phyloP scores from a whole-genome alignment of 2,888 invertebrate genomes.

The Diarsia brunnea region DNA sequence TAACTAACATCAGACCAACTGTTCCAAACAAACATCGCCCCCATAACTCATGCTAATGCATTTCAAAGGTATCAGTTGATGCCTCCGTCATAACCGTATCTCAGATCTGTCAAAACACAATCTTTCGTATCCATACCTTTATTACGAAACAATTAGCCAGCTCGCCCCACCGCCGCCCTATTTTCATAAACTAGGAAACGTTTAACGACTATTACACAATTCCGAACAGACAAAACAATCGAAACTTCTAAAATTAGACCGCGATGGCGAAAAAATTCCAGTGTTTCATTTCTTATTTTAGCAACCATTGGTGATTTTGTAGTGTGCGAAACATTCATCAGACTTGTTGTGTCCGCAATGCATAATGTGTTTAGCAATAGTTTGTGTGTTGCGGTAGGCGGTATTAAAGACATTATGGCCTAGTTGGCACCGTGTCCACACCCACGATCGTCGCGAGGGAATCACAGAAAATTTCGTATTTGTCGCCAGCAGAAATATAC shows the following conservation, averaged over 20 bases:
- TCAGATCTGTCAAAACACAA: conserved; percentile 60
- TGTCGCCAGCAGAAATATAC: conserved; percentile 69
- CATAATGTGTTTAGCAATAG: conserved; percentile 52
- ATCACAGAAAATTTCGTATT: conserved; percentile 82
- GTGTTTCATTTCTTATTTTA: conserved; percentile 47
- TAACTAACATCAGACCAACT: conserved; percentile 42
- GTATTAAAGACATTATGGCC: conserved; percentile 84
- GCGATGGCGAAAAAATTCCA: conserved; percentile 72
- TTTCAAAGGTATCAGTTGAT: conserved; percentile 51
- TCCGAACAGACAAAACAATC: conserved; percentile 87
- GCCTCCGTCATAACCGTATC: conserved; percentile 32
- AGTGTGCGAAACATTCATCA: not conserved
- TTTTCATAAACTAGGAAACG: conserved; percentile 85
- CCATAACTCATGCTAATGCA: conserved; percentile 51
- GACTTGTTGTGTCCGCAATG: conserved; percentile 65
- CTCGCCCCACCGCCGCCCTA: conserved; percentile 74
- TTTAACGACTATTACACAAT: conserved; percentile 85
- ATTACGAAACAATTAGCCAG: conserved; percentile 82
- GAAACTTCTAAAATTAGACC: conserved; percentile 80
- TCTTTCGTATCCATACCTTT: conserved; percentile 59
- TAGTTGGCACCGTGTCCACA: conserved; percentile 83
- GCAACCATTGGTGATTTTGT: conserved; percentile 66
- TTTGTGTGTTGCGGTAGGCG: conserved; percentile 69
- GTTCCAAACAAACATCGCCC: conserved; percentile 34
- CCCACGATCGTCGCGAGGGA: conserved; percentile 81